Percentiles rank a stretch among this genome's conserved stretches.
phyloP scores from a whole-genome alignment of 1,140 invertebrate genomes.

The Aphelenchoides avenae region DNA sequence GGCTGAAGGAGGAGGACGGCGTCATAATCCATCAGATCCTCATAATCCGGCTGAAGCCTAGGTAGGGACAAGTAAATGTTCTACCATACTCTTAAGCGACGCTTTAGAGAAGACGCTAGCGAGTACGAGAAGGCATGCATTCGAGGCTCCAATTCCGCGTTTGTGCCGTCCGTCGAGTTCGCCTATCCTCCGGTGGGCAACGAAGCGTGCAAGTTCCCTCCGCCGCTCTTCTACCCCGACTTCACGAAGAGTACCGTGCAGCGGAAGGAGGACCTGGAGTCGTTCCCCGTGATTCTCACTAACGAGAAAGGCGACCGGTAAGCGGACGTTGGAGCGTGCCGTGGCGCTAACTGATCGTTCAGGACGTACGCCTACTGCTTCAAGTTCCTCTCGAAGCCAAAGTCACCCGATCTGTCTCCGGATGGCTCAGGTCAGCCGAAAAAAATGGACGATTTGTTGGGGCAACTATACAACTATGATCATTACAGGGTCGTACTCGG shows the following conservation, averaged over 20 bases:
- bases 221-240: constrained; percentile 39
- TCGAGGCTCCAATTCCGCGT: neutral
- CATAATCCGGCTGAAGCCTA: constrained; percentile 30
- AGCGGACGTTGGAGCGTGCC: neutral
- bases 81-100: constrained; percentile 14
- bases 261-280: constrained; percentile 31
- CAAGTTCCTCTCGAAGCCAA: constrained; percentile 32
- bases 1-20: constrained; percentile 32
- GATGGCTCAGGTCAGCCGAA: neutral
- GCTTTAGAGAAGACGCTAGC: constrained; percentile 22
- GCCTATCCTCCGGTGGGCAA: constrained; percentile 31
- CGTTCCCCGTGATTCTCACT: constrained; percentile 33
- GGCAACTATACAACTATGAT: constrained; percentile 7
- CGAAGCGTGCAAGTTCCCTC: constrained; percentile 29
- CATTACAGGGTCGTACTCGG: constrained; percentile 30
- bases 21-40: constrained; percentile 33
- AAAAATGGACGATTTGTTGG: constrained; percentile 8
- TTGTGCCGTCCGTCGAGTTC: constrained; percentile 29
- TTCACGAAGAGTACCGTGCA: constrained; percentile 34
- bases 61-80: constrained; percentile 19
- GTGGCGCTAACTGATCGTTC: constrained; percentile 7
- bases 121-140: constrained; percentile 29
- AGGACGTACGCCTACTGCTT: constrained; percentile 40
- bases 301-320: constrained; percentile 46
- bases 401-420: constrained; percentile 2